A percentile compares a stretch with the other conserved stretches of the same genome.
These are phyloP conservation scores for Eriocheir sinensis DNA, from an alignment of 1,140 invertebrate genomes.

Conservation along the genomic window DNA sequence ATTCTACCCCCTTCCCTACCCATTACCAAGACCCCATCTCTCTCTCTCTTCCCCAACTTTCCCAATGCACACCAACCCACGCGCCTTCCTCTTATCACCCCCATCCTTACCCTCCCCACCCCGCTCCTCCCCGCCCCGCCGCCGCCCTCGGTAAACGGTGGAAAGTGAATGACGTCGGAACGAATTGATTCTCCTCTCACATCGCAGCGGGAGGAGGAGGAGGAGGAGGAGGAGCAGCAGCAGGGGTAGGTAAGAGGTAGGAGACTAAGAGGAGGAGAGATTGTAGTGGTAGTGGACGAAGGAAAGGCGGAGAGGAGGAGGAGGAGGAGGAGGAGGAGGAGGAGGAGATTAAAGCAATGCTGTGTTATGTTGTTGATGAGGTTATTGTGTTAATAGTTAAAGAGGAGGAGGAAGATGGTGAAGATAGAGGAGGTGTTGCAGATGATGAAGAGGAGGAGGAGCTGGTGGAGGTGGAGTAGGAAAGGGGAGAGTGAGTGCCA, in stretches of 20 bases:
- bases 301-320: background rate
- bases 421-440: background rate
- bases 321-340: background rate
- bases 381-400: conserved; percentile 26
- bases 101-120: background rate
- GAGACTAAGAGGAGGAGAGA: no score
- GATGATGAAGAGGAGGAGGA: no score
- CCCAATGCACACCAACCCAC: background rate
- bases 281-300: background rate
- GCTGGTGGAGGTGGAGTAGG: background rate
- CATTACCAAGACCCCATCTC: no score
- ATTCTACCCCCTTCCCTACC: background rate
- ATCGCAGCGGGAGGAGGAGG: conserved; percentile 52
- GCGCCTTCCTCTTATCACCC: background rate
- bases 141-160: conserved; percentile 58
- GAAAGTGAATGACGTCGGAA: conserved; percentile 71
- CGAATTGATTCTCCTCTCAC: conserved; percentile 69
- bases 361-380: conserved; percentile 10
- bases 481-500: background rate
- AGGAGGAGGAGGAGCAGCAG: background rate
- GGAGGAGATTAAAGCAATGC: background rate
- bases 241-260: no score
- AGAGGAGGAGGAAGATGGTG: background rate
- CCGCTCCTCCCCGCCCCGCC: background rate
- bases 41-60: background rate